Conservation (phyloP, 2,797 vertebrate genomes). For the Microcaecilia unicolor region DNA sequence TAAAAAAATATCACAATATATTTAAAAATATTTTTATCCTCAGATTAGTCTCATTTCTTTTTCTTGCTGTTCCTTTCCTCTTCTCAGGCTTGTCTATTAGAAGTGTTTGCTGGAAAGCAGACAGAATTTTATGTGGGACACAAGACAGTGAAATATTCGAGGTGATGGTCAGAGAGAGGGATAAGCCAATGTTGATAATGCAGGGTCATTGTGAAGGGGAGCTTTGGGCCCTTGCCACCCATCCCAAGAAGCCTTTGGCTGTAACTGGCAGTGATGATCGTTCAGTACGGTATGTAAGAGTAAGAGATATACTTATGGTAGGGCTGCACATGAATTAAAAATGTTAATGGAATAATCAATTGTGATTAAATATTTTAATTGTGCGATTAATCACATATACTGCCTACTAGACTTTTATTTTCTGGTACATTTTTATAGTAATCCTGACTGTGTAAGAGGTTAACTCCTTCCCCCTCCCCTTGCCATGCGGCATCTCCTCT, state of each 20-base stretch:
- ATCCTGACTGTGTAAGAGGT: no score
- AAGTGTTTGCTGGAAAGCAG: slow-evolving; percentile 91
- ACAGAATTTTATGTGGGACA: slow-evolving; percentile 84
- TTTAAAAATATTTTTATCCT: no score
- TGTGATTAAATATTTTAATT: no score
- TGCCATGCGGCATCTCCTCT: no score
- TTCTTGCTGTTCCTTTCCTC: not conserved
- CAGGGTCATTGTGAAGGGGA: slow-evolving; percentile 94
- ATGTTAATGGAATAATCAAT: no score
- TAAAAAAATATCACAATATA: no score
- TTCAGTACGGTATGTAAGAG: slow-evolving; percentile 79
- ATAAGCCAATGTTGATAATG: slow-evolving; percentile 87
- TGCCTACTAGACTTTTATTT: no score
- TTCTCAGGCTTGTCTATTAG: slow-evolving; percentile 82
- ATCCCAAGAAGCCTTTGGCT: slow-evolving; percentile 86
- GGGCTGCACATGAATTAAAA: no score
- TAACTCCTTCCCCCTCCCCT: no score
- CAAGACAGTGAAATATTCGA: slow-evolving; percentile 97
- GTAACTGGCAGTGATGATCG: slow-evolving; percentile 90
- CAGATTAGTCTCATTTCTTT: not conserved
- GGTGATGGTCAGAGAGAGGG: slow-evolving; percentile 86
- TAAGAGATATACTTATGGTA: no score
- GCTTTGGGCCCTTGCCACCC: slow-evolving; percentile 87
- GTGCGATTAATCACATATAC: no score
- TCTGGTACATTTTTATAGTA: no score